A percentile compares a stretch with the other conserved stretches of the same genome.
phyloP scores from a whole-genome alignment of 2,888 invertebrate genomes.

The Trachelus troglodyta region DNA sequence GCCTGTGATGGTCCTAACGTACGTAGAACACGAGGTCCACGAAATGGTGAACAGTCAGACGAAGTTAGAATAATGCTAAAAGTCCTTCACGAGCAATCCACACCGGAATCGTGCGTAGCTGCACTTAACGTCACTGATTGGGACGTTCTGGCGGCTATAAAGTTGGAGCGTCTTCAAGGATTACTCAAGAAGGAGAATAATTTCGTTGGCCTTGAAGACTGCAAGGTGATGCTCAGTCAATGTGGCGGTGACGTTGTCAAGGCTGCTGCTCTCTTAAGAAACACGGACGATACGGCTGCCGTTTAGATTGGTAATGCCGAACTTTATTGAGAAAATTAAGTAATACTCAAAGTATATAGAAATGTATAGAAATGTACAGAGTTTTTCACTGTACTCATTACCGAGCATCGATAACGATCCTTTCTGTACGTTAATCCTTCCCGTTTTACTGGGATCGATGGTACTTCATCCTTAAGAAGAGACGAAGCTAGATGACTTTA shows the following conservation, averaged over 20 bases:
- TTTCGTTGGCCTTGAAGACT: conserved; percentile 59
- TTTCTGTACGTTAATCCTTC: neutral
- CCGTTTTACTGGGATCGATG: neutral
- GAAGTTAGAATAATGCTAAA: conserved; percentile 93
- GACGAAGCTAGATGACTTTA: neutral
- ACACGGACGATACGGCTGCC: conserved; percentile 59
- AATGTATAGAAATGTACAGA: neutral
- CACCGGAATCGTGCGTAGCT: conserved; percentile 81
- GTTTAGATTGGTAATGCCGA: conserved; percentile 39
- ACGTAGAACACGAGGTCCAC: conserved; percentile 78
- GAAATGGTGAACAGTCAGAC: conserved; percentile 81
- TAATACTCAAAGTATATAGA: neutral
- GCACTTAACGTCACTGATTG: conserved; percentile 87
- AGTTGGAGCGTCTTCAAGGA: conserved; percentile 76
- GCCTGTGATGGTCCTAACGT: conserved; percentile 82
- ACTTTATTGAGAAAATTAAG: neutral
- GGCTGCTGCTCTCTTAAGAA: conserved; percentile 60
- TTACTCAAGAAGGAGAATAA: conserved; percentile 59
- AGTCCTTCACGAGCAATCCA: conserved; percentile 72
- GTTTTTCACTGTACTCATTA: conserved; percentile 5
- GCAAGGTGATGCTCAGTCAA: conserved; percentile 59
- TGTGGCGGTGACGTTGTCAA: conserved; percentile 62
- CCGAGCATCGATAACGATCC: neutral
- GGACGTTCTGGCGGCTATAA: conserved; percentile 91
- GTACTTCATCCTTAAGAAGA: neutral